Evolutionary conservation across 2,113 vertebrate species (phyloP), one percentile per base, ranked within the genome.

Genomic region (Odocoileus hemionus): DNA sequence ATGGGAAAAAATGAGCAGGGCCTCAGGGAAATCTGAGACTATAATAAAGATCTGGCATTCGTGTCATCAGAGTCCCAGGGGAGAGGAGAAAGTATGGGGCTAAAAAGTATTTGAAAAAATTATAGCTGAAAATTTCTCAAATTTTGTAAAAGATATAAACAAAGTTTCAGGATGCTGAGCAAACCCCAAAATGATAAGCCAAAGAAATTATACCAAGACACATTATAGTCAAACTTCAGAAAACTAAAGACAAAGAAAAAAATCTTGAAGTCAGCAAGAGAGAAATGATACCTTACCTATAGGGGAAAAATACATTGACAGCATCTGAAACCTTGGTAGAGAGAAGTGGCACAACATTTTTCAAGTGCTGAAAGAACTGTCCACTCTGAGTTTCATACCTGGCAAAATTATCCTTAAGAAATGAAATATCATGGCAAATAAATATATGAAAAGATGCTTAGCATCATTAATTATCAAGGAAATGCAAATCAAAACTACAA

Each of bases 211-310:
- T 4, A 84, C 30, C 21, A 82, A 70, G 52, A 88, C 54, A 88
- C 16, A 60, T 57, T 52, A 78, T 33, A 89, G 52, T 76, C 28
- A 54, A 17, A 91, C 70, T 86, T 87, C 23, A 57, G 74, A 94
- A 92, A 95, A 61, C 36, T 84, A 64, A 96, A 91, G 85, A 88
- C 76, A 92, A 47, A 92, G 36, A 79, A 86, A 89, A 54, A 54
- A 80, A 43, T 85, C 52, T 36, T 88, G 45, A 95, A 88, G 87
- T 88, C 36, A 88, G 54, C 43, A 91, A 96, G 36, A 74, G 60
- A 86, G 58, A 88, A 76, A 55, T n/a, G 54, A 76, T 39, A 91
- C 39, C 28, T 83, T 91, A 94, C 2, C 83, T 80, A 12, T 1
- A 54, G 6, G 30, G 16, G 21, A 19, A 60, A 87, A 58, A 70